These are phyloP conservation scores for Amphipoea oculea DNA, from an alignment of 2,888 invertebrate species.

Conservation along the genomic window DNA sequence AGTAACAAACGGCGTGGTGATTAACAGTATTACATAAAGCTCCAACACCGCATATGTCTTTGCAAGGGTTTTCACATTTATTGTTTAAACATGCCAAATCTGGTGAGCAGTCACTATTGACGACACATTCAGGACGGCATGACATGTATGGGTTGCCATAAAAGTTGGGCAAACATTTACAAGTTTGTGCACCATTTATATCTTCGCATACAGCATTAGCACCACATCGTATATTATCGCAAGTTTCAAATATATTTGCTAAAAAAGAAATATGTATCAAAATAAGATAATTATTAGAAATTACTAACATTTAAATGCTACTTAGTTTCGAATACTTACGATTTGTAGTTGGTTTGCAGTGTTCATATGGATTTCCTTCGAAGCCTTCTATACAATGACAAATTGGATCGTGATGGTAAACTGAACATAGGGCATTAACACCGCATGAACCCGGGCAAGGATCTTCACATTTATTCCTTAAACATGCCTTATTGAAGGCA, in stretches of 20 bases:
- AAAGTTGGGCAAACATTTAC: slow-evolving; percentile 93
- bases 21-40: slow-evolving; percentile 94
- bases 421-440: slow-evolving; percentile 92
- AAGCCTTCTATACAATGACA: slow-evolving; percentile 93
- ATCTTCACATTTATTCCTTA: slow-evolving; percentile 93
- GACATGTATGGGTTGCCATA: slow-evolving; percentile 95
- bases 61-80: slow-evolving; percentile 94
- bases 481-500: slow-evolving; percentile 94
- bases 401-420: slow-evolving; percentile 93
- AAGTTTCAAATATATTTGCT: slow-evolving; percentile 90
- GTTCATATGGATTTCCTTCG: slow-evolving; percentile 94
- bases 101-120: slow-evolving; percentile 94
- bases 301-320: background rate
- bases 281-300: background rate
- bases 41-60: slow-evolving; percentile 93
- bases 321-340: slow-evolving; percentile 82
- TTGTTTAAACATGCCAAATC: slow-evolving; percentile 94
- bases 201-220: slow-evolving; percentile 93
- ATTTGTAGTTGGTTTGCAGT: slow-evolving; percentile 91
- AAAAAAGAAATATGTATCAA: slow-evolving; percentile 21
- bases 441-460: slow-evolving; percentile 96
- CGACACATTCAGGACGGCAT: slow-evolving; percentile 95
- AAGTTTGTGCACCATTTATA: slow-evolving; percentile 91
- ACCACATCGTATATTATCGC: slow-evolving; percentile 93
- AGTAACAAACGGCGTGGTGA: slow-evolving; percentile 94